Evolutionary conservation across 2,113 vertebrate species (phyloP).

Genomic region (Nipponia nippon): DNA sequence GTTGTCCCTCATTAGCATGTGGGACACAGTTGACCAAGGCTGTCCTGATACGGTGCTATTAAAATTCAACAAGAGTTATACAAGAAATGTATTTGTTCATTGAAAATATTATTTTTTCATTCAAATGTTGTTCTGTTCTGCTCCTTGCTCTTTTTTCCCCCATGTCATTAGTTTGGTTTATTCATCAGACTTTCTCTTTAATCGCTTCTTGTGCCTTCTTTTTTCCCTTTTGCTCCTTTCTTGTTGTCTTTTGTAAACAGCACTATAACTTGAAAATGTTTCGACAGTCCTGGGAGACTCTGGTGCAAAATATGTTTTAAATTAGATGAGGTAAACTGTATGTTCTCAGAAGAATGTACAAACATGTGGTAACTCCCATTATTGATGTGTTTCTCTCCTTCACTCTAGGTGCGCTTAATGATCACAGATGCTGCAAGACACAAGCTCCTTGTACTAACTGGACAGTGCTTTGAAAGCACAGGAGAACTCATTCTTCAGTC

Average conservation of each 20-base stretch:
- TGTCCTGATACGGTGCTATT: neutral
- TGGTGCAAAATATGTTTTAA: neutral
- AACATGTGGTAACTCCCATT: neutral
- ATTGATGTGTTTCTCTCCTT: neutral
- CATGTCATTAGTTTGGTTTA: neutral
- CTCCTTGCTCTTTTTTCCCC: neutral
- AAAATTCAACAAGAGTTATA: neutral
- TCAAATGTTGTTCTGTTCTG: neutral
- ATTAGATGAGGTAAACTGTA: neutral
- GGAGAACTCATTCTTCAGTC: conserved; percentile 93
- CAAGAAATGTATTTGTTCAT: neutral
- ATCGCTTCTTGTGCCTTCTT: neutral
- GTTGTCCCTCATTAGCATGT: neutral
- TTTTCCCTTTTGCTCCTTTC: neutral
- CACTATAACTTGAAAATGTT: neutral
- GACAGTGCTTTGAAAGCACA: conserved; percentile 89
- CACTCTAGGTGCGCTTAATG: conserved; percentile 85
- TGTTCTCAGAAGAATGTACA: neutral
- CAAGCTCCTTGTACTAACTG: conserved; percentile 89
- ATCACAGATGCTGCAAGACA: conserved; percentile 89
- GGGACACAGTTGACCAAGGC: neutral
- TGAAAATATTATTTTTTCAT: neutral
- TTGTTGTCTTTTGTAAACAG: neutral
- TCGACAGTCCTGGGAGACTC: neutral
- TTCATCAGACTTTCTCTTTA: neutral